phyloP scores from a whole-genome alignment of 1,140 invertebrate genomes.

The Parasteatoda tepidariorum region DNA sequence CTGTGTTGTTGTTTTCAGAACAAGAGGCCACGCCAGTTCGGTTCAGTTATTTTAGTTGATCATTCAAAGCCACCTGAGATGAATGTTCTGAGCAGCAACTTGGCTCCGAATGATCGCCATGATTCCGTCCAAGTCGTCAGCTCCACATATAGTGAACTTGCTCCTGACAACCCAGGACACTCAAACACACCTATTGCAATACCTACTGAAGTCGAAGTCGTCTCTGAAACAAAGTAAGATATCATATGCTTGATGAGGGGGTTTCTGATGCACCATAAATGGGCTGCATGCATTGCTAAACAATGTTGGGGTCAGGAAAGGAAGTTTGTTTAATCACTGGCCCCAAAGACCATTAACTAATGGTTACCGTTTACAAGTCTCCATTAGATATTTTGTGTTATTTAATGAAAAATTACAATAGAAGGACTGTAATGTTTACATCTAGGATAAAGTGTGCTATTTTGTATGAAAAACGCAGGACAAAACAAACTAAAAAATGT shows the following conservation, averaged over 20 bases:
- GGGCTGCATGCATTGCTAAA: too few species aligned
- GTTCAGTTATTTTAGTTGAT: slow-evolving; percentile 58
- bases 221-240: slow-evolving; percentile 72
- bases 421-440: too few species aligned
- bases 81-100: slow-evolving; percentile 52
- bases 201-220: slow-evolving; percentile 89
- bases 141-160: slow-evolving; percentile 95
- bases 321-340: too few species aligned
- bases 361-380: too few species aligned
- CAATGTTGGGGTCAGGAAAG: too few species aligned
- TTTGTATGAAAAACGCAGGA: too few species aligned
- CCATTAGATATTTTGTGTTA: too few species aligned
- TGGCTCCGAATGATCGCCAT: slow-evolving; percentile 61
- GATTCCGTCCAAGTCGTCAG: slow-evolving; percentile 87
- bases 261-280: too few species aligned
- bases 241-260: neutral
- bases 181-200: slow-evolving; percentile 96
- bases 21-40: slow-evolving; percentile 57
- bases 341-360: too few species aligned
- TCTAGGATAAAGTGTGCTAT: too few species aligned
- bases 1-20: slow-evolving; percentile 37
- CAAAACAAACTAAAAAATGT: too few species aligned
- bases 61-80: slow-evolving; percentile 54
- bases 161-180: slow-evolving; percentile 94
- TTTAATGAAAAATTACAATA: too few species aligned